These are phyloP conservation scores for Euschistus heros DNA, from an alignment of 1,140 invertebrate species.

Conservation along the genomic window DNA sequence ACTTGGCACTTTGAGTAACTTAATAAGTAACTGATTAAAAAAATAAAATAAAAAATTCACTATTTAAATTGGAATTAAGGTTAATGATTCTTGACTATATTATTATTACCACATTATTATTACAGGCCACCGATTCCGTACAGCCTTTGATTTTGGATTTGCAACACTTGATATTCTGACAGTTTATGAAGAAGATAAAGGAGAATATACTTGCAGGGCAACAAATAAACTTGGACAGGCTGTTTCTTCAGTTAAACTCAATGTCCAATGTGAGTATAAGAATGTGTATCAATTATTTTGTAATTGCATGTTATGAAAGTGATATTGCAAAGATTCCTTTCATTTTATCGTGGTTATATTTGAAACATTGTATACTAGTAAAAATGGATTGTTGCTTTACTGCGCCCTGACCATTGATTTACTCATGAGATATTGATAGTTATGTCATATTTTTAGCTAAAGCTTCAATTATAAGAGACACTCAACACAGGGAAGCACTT, in stretches of 20 bases:
- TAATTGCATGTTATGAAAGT: background rate
- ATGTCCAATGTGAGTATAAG: conserved; percentile 63
- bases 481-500: conserved; percentile 87
- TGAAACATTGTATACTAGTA: no score
- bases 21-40: no score
- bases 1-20: no score
- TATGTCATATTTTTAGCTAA: conserved; percentile 48
- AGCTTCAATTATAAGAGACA: conserved; percentile 79
- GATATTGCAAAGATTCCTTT: background rate
- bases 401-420: no score
- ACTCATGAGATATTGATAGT: no score
- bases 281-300: background rate
- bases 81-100: no score
- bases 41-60: no score
- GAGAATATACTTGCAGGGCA: conserved; percentile 81
- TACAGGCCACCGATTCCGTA: conserved; percentile 75
- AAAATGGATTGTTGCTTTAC: no score
- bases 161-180: conserved; percentile 84
- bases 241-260: conserved; percentile 64
- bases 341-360: no score
- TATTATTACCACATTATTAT: no score
- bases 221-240: conserved; percentile 78
- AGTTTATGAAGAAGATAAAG: conserved; percentile 87
- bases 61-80: no score
- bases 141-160: conserved; percentile 90